Base-by-base conservation (phyloP, 2,888 invertebrate species). In the Drosophila nigricruria region DNA sequence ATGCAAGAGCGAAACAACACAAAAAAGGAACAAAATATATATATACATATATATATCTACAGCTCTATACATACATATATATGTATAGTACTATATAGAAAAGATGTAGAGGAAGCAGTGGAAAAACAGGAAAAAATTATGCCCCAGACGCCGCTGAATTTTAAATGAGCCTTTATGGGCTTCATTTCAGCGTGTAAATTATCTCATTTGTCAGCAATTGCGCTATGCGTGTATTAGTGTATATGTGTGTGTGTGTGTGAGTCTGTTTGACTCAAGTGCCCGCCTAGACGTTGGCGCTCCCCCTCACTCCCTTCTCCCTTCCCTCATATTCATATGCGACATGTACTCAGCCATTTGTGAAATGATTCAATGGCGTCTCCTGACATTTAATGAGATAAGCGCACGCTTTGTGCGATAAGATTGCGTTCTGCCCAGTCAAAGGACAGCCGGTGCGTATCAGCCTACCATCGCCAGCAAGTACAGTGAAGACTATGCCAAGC, bases 81-180 rank as follows among this genome's bases (percentile, higher is more conserved):
- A 27, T 20, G 52, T 45, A 52, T 58, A 52, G 25, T 23, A 32
- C 25, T 53, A 25, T 23, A 64, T 34, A 67, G 64, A 42, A 68
- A 61, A 64, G 62, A 38, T 43, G 18, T 18, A 38, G 45, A 45
- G 10, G 45, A 38, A 25, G 68, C 56, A 36, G 27, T 52, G 53
- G 34, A 66, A 56, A 71, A 85, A 70, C 64, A 70, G 68, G 70
- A 76, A 85, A 86, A 87, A 87, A 87, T 87, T 88, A 87, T 87
- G 86, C 86, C 86, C 86, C 83, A 87, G 86, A 87, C 86, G 88
- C 90, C 90, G 90, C 87, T 89, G 86, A 87, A 87, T 87, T 89
- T 87, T 87, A 87, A 87, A 89, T 89, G 86, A 89, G 86, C 88
- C 90, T 87, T 87, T 87, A 87, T 87, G 86, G 90, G 86, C 86